These are phyloP conservation scores for Plecotus auritus DNA, from an alignment of 2,113 vertebrate species.

Conservation along the genomic window DNA sequence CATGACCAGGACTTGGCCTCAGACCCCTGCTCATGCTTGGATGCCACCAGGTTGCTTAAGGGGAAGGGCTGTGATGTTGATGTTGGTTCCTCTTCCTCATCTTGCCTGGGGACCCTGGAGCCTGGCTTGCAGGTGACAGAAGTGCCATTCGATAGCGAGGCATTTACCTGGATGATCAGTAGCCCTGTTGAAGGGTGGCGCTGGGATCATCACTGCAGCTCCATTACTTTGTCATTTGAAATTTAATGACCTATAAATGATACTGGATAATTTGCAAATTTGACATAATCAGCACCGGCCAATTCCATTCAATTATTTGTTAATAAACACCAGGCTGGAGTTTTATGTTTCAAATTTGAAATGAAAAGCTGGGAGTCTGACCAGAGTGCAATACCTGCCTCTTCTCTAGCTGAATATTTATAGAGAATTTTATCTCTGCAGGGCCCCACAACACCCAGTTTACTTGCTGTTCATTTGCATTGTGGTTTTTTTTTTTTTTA, in stretches of 20 bases:
- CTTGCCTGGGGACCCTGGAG: background rate
- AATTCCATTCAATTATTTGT: slow-evolving; percentile 72
- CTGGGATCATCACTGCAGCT: slow-evolving; percentile 3
- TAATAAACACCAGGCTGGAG: slow-evolving; percentile 72
- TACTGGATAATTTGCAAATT: slow-evolving; percentile 62
- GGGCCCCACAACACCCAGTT: slow-evolving; percentile 59
- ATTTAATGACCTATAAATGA: slow-evolving; percentile 67
- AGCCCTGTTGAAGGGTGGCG: background rate
- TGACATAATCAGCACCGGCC: slow-evolving; percentile 54
- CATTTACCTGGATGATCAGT: slow-evolving; percentile 34
- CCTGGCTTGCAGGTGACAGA: background rate
- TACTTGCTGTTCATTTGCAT: slow-evolving; percentile 78
- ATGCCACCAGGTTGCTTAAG: background rate
- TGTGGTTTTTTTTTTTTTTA: slow-evolving; percentile 74
- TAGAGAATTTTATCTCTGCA: slow-evolving; percentile 61
- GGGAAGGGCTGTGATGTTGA: fast-evolving
- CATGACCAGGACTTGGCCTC: background rate
- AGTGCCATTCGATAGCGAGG: fast-evolving
- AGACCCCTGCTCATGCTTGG: background rate
- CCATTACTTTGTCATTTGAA: slow-evolving; percentile 44
- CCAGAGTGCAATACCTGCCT: slow-evolving; percentile 42
- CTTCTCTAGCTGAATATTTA: slow-evolving; percentile 47
- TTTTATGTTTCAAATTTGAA: slow-evolving; percentile 59
- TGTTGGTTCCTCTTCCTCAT: background rate
- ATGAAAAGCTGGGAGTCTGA: background rate